These are phyloP conservation scores for Callitettix versicolor DNA, from an alignment of 1,140 invertebrate genomes.

Conservation along the genomic window DNA sequence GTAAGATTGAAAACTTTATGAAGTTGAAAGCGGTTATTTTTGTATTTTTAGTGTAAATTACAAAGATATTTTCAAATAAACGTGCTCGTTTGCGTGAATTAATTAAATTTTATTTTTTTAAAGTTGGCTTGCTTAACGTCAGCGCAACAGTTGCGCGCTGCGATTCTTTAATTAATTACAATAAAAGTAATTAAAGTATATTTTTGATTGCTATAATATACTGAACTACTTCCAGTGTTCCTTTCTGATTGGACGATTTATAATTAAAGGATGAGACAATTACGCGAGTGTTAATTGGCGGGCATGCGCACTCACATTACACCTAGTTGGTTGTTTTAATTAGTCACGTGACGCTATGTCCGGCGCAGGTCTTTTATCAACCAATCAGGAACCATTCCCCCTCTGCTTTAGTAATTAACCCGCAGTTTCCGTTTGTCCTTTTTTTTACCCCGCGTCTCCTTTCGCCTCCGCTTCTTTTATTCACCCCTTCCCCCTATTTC, in stretches of 20 bases:
- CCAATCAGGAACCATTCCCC: background rate
- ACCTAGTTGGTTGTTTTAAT: constrained; percentile 8
- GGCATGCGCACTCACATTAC: background rate
- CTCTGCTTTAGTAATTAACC: background rate
- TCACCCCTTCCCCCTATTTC: background rate
- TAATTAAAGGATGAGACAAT: background rate
- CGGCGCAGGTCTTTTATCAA: background rate
- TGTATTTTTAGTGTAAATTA: no score
- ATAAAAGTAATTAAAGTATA: no score
- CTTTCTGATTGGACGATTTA: constrained; percentile 1
- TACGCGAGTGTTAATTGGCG: background rate
- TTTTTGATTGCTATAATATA: no score
- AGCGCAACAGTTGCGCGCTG: no score
- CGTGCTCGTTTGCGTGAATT: no score
- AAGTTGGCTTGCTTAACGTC: no score
- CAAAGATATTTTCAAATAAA: no score
- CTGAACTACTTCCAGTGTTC: no score
- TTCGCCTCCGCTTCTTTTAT: background rate
- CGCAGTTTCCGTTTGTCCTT: background rate
- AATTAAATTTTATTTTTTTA: no score
- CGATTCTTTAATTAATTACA: no score
- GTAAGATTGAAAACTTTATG: no score
- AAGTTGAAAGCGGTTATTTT: no score
- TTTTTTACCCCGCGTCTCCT: background rate
- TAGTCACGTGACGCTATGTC: background rate